Percentiles rank a stretch among this genome's conserved stretches.
Conservation (phyloP, 2,888 invertebrate genomes). For the Dorcus parallelipipedus region DNA sequence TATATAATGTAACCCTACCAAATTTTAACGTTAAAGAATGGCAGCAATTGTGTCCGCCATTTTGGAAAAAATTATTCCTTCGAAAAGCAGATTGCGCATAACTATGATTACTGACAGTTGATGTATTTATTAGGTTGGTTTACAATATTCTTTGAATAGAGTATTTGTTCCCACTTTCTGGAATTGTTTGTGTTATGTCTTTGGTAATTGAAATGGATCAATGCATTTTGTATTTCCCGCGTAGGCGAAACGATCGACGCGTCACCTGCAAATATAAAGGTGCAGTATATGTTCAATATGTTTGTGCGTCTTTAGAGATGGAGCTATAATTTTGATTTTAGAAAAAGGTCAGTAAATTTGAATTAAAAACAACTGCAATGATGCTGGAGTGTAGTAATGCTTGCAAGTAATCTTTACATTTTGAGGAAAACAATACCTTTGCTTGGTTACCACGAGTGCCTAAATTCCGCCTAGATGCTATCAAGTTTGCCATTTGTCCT, state of each 20-base stretch:
- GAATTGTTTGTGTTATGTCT: no score
- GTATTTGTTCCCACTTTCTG: no score
- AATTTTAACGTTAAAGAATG: no score
- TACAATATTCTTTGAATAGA: no score
- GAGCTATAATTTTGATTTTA: constrained; percentile 48
- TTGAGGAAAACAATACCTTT: neutral
- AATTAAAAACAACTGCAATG: constrained; percentile 34
- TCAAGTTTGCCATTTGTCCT: constrained; percentile 5
- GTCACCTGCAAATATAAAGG: constrained; percentile 32
- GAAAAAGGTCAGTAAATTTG: constrained; percentile 48
- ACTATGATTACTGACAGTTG: no score
- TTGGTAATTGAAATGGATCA: neutral
- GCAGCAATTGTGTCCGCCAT: no score
- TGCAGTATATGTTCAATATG: constrained; percentile 39
- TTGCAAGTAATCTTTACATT: constrained; percentile 5
- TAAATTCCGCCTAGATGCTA: neutral
- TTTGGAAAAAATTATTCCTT: no score
- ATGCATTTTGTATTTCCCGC: neutral
- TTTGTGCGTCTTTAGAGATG: constrained; percentile 47
- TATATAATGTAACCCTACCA: no score
- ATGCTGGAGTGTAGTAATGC: constrained; percentile 6
- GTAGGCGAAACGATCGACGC: constrained; percentile 10
- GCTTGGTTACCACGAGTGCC: neutral
- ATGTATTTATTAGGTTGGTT: no score
- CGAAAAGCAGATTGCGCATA: no score